These are phyloP conservation scores for Liasis olivaceus DNA, from an alignment of 2,797 vertebrate species.

Conservation along the genomic window DNA sequence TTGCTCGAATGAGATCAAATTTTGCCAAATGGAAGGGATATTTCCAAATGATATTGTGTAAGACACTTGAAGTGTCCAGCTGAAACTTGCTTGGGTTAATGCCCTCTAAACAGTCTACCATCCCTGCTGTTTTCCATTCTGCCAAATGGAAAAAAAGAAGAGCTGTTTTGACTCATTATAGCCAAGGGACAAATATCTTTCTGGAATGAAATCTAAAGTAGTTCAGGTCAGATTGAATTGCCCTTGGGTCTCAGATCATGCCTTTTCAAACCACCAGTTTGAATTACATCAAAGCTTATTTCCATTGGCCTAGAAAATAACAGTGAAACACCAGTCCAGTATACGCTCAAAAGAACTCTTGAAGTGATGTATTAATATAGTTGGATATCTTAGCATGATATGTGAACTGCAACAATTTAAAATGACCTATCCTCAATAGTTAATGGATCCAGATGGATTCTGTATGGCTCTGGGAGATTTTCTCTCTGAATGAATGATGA, in stretches of 20 bases:
- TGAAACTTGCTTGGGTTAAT: background rate
- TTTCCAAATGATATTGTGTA: background rate
- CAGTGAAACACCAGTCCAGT: background rate
- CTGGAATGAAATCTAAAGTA: background rate
- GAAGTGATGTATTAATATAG: background rate
- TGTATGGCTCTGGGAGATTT: background rate
- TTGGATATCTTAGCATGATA: background rate
- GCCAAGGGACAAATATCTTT: background rate
- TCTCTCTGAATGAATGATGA: background rate
- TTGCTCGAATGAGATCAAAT: background rate
- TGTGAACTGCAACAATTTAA: background rate
- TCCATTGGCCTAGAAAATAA: background rate
- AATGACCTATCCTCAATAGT: background rate
- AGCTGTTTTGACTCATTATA: background rate
- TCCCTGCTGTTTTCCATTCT: background rate
- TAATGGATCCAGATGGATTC: background rate
- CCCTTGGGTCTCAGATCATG: background rate
- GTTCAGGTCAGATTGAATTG: background rate
- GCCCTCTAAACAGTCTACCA: background rate
- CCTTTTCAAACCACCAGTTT: background rate
- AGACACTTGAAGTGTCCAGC: background rate
- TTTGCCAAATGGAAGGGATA: background rate
- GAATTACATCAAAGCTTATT: background rate
- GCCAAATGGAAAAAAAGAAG: background rate
- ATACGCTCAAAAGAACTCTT: background rate